Percentiles rank a stretch among this genome's conserved stretches.
Evolutionary conservation across 2,113 vertebrate species (phyloP).

Genomic region (Cololabis saira): DNA sequence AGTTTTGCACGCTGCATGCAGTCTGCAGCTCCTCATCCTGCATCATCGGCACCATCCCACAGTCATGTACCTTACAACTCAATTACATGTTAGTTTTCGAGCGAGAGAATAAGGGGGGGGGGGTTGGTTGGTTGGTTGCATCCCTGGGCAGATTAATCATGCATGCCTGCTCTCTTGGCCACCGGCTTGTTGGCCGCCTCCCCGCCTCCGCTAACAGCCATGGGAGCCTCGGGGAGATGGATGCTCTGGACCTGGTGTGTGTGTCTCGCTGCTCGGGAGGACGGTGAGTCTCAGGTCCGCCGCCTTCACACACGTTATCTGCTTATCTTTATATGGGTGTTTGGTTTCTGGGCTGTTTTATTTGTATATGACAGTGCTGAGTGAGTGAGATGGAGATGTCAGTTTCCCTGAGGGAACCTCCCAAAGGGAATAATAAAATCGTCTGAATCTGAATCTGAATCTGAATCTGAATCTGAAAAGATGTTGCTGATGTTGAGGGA

Average conservation of each 20-base stretch:
- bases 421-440: too few species aligned
- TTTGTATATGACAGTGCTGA: too few species aligned
- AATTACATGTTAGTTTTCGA: neutral
- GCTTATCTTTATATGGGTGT: too few species aligned
- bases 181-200: constrained; percentile 11
- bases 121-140: constrained; percentile 39
- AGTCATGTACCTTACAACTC: constrained; percentile 3
- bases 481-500: neutral
- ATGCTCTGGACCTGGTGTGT: constrained; percentile 64
- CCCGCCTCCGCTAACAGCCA: constrained; percentile 51
- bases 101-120: constrained; percentile 6
- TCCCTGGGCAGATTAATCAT: constrained; percentile 71
- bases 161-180: constrained; percentile 66
- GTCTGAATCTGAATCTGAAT: too few species aligned
- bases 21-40: too few species aligned
- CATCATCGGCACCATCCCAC: neutral
- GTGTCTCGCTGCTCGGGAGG: constrained; percentile 51
- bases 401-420: too few species aligned
- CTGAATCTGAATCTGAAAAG: too few species aligned
- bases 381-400: too few species aligned
- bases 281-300: constrained; percentile 67
- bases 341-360: too few species aligned
- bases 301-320: neutral
- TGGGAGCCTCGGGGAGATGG: constrained; percentile 65
- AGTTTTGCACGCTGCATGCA: too few species aligned